Conservation (phyloP, 53 echinoderm and acorn worm species). For the Paelopatides confundens region DNA sequence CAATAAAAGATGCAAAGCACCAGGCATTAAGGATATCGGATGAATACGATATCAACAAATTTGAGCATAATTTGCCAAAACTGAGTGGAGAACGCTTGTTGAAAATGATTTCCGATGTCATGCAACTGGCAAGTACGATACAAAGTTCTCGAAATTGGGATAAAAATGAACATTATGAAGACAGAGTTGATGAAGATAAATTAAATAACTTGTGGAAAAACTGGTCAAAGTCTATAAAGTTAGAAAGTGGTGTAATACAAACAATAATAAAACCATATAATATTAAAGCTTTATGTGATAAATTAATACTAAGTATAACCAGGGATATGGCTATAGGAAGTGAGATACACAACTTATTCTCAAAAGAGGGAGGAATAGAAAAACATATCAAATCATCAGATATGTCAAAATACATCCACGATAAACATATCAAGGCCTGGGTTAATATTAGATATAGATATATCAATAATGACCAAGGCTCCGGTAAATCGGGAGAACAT, state of each 20-base stretch:
- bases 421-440: not conserved
- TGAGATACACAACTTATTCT: not conserved
- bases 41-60: not conserved
- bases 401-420: not conserved
- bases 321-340: conserved; percentile 18
- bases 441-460: too few relatives aligned
- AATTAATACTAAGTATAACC: not conserved
- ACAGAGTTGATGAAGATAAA: too few relatives aligned
- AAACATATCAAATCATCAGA: not conserved
- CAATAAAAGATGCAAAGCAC: not conserved
- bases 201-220: not conserved
- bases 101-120: not conserved
- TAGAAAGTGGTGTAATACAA: not conserved
- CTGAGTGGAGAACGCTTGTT: not conserved
- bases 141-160: not conserved
- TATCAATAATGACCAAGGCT: too few relatives aligned
- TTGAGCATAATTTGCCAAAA: not conserved
- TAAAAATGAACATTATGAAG: not conserved
- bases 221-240: not conserved
- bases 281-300: not conserved
- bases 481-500: too few relatives aligned
- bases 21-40: not conserved
- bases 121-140: too few relatives aligned
- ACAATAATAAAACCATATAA: too few relatives aligned
- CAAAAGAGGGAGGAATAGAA: conserved; percentile 8